Evolutionary conservation across 35 echinoderm and acorn worm genomes (phyloP).

Genomic region (Diadema setosum): DNA sequence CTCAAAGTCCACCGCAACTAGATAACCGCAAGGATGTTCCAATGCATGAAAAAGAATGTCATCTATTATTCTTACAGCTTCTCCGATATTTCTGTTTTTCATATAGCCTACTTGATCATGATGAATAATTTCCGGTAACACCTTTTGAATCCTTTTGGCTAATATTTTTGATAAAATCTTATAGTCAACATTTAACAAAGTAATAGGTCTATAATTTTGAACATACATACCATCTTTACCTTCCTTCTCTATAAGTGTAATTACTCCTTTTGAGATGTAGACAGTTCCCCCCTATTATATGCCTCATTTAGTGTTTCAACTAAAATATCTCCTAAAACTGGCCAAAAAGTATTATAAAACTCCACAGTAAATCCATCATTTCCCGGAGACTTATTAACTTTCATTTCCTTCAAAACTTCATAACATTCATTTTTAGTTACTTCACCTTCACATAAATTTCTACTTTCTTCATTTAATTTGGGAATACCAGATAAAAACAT

Average conservation of each 20-base stretch:
- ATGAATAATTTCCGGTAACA: background rate
- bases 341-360: background rate
- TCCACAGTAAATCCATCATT: background rate
- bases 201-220: no score
- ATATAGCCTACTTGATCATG: background rate
- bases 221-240: no score
- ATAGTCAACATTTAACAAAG: no score
- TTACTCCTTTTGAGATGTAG: no score
- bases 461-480: background rate
- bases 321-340: background rate
- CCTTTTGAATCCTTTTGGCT: background rate
- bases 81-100: no score
- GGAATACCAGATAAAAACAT: no score
- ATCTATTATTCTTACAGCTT: no score
- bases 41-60: background rate
- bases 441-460: background rate
- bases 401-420: no score
- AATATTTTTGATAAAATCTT: background rate
- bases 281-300: background rate
- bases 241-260: no score
- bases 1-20: background rate
- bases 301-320: background rate
- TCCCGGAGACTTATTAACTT: background rate
- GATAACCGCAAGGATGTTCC: background rate
- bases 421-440: background rate